Evolutionary conservation across 2,797 vertebrate species (phyloP).

Genomic region (Eospalax fontanierii): DNA sequence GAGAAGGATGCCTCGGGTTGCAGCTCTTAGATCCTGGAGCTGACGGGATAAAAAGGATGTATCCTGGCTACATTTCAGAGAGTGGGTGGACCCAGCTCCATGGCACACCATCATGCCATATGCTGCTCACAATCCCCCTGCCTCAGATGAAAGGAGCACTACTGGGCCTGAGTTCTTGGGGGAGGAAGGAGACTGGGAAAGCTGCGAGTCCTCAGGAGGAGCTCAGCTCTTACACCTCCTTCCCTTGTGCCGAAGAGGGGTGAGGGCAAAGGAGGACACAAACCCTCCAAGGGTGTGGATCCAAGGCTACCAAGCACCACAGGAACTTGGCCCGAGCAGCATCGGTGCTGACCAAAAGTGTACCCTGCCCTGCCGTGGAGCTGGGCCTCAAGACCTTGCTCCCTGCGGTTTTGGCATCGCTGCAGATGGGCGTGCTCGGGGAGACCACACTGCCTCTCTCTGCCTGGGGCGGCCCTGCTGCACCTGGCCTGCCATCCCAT

Average conservation of each 20-base stretch:
- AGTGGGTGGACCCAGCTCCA: accelerated
- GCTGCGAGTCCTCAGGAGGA: accelerated
- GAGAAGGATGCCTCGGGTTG: accelerated
- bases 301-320: background rate
- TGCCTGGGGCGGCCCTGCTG: too few relatives aligned
- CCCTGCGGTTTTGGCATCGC: accelerated
- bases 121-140: too few relatives aligned
- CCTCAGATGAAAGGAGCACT: accelerated
- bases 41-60: accelerated
- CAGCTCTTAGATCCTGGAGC: accelerated
- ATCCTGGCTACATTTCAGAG: accelerated
- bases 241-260: accelerated
- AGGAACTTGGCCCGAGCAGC: background rate
- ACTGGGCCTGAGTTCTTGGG: too few relatives aligned
- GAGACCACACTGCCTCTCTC: background rate
- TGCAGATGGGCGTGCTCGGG: accelerated
- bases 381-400: accelerated
- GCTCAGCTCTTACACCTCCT: accelerated
- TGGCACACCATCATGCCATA: accelerated
- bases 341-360: background rate
- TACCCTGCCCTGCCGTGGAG: too few relatives aligned
- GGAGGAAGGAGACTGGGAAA: background rate
- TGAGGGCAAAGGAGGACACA: accelerated
- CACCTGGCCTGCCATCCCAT: accelerated
- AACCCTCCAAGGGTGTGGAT: background rate